Evolutionary conservation across 2,113 vertebrate species (phyloP).

Genomic region (Gracilinanus agilis): DNA sequence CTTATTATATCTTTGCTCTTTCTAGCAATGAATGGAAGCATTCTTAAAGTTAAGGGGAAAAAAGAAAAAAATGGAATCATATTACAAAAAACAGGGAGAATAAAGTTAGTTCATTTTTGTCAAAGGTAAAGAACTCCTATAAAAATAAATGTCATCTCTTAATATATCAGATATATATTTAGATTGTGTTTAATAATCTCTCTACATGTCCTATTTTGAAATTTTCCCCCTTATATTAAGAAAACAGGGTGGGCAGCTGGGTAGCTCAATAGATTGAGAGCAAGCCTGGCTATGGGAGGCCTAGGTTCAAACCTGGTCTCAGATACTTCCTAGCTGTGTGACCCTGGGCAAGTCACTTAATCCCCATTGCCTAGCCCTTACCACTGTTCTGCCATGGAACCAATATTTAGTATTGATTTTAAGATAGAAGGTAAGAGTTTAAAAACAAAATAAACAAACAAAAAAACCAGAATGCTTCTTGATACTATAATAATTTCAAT

Average conservation of each 20-base stretch:
- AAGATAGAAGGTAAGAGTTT: no score
- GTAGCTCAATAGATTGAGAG: no score
- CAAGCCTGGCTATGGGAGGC: no score
- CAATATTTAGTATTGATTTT: no score
- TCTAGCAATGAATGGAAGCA: not conserved
- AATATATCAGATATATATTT: not conserved
- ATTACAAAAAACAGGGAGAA: not conserved
- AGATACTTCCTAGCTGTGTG: no score
- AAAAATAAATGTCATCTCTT: not conserved
- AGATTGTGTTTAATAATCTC: not conserved
- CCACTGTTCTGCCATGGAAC: no score
- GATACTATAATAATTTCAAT: constrained; percentile 40
- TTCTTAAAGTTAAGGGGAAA: no score
- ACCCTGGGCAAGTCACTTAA: no score
- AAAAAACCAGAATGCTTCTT: not conserved
- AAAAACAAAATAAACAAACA: no score
- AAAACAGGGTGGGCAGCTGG: not conserved
- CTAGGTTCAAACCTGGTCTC: no score
- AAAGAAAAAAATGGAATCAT: not conserved
- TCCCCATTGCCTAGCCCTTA: no score
- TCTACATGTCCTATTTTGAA: not conserved
- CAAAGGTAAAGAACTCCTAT: not conserved
- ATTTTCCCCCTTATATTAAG: not conserved
- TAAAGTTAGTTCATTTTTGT: not conserved
- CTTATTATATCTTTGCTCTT: not conserved